phyloP scores from a whole-genome alignment of 2,113 vertebrate genomes.

The Paratilapia polleni region DNA sequence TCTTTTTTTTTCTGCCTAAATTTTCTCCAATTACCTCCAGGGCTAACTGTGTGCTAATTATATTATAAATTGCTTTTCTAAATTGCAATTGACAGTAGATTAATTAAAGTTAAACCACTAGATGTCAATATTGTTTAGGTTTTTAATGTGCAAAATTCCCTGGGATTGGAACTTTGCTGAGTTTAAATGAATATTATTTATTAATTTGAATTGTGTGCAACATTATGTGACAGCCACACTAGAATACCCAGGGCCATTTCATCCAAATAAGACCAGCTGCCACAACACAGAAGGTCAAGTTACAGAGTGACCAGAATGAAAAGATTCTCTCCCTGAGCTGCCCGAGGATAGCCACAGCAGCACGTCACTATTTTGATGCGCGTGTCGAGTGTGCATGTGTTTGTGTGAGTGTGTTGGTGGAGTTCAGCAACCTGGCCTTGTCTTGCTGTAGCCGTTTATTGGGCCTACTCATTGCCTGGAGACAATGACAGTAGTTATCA shows the following conservation, averaged over 20 bases:
- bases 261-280: constrained; percentile 44
- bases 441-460: neutral
- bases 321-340: constrained; percentile 23
- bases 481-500: constrained; percentile 13
- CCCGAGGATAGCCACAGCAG: constrained; percentile 11
- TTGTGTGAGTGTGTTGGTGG: neutral
- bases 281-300: constrained; percentile 57
- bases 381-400: neutral
- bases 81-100: neutral
- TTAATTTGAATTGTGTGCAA: constrained; percentile 16
- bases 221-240: constrained; percentile 23
- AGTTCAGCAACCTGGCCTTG: constrained; percentile 29
- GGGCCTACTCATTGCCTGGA: constrained; percentile 9
- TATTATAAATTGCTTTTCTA: neutral
- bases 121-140: constrained; percentile 59
- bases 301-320: constrained; percentile 52
- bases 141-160: constrained; percentile 19
- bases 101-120: constrained; percentile 38
- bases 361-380: constrained; percentile 8
- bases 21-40: neutral
- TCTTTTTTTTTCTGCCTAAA: neutral
- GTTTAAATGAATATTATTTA: constrained; percentile 18
- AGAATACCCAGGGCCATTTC: constrained; percentile 45
- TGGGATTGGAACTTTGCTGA: neutral
- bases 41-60: neutral